Evolutionary conservation across 1,140 invertebrate species (phyloP).

Genomic region (Drosophila sulfurigaster): DNA sequence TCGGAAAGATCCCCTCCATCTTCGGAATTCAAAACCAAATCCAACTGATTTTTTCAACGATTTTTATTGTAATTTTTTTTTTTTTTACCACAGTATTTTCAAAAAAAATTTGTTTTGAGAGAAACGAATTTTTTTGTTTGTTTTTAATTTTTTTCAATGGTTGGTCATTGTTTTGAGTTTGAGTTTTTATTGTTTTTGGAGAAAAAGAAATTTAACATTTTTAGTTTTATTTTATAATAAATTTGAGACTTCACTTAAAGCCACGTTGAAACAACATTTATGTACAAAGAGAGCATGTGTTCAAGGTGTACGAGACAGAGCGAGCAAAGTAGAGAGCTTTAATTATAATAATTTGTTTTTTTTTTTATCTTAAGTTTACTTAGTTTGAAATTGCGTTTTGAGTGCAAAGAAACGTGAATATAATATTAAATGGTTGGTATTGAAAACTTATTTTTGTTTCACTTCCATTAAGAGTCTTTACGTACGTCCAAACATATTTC

Average conservation of each 20-base stretch:
- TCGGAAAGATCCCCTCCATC: slow-evolving; percentile 95
- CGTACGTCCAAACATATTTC: slow-evolving; percentile 77
- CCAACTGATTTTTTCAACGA: slow-evolving; percentile 88
- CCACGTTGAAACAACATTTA: slow-evolving; percentile 81
- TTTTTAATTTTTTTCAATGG: slow-evolving; percentile 47
- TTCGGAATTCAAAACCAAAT: slow-evolving; percentile 95
- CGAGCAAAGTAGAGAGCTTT: slow-evolving; percentile 60
- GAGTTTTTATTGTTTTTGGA: slow-evolving; percentile 64
- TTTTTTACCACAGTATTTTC: slow-evolving; percentile 37
- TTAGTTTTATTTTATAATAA: slow-evolving; percentile 66
- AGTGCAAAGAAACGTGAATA: slow-evolving; percentile 74
- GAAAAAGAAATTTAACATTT: slow-evolving; percentile 79
- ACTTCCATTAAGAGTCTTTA: slow-evolving; percentile 85
- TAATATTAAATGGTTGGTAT: slow-evolving; percentile 49
- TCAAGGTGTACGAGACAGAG: slow-evolving; percentile 68
- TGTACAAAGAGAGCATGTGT: slow-evolving; percentile 79
- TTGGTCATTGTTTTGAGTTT: slow-evolving; percentile 78
- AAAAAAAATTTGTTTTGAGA: slow-evolving; percentile 59
- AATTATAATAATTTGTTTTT: slow-evolving; percentile 27
- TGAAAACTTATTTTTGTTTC: slow-evolving; percentile 64
- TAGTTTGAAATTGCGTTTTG: slow-evolving; percentile 49
- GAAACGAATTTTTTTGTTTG: slow-evolving; percentile 59
- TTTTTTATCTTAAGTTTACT: slow-evolving; percentile 41
- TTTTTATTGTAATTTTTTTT: slow-evolving; percentile 41
- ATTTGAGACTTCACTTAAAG: slow-evolving; percentile 61